Evolutionary conservation across 2,797 vertebrate genomes (phyloP), one percentile per base, ranked within the genome.

Genomic region (Sphenopsis melanotis): DNA sequence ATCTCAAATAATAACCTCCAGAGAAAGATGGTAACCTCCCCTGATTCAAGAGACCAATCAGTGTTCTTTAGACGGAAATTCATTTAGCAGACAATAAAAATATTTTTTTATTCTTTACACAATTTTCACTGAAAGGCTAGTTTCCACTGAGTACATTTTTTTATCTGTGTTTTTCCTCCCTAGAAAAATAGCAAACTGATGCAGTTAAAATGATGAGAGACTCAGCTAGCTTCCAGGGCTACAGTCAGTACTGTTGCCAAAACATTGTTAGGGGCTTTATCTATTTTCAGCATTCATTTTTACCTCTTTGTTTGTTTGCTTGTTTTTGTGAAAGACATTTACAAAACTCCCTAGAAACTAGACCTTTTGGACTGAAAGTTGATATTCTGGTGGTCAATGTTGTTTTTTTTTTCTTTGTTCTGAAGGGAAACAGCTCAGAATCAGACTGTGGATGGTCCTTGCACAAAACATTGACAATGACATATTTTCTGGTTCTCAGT

Each of bases 131-230:
- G 37, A 78, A 61, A 75, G 2, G 2, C 16, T 52, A 20, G 12
- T 72, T 90, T 89, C 22, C 23, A 29, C 15, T 55, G 13, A 81
- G 19, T 34, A 32, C 2, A 5, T 21, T 59, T 81, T 83, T 74
- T 18, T 0, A 23, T 20, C 30, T 36, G 0, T 53, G 20, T 49
- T 46, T 60, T 24, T 46, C 16, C 17, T 74, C 8, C 29, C 10
- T 39, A 29, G 29, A 42, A 13, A 41, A 74, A 21, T 15, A 74
- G 8, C 3, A 56, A 87, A 87, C 32, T n/a, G 10, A 29, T 15
- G 9, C 6, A 56, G 11, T 59, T 79, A 37, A 69, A 37, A 49
- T 80, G 36, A 60, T 39, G 60, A 84, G 52, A 53, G 59, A 41
- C 8, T n/a, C 9, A 26, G 9, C 10, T 72, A 1, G 0, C 76